Conservation (phyloP, 2,797 vertebrate genomes). For the Urosaurus nigricauda region DNA sequence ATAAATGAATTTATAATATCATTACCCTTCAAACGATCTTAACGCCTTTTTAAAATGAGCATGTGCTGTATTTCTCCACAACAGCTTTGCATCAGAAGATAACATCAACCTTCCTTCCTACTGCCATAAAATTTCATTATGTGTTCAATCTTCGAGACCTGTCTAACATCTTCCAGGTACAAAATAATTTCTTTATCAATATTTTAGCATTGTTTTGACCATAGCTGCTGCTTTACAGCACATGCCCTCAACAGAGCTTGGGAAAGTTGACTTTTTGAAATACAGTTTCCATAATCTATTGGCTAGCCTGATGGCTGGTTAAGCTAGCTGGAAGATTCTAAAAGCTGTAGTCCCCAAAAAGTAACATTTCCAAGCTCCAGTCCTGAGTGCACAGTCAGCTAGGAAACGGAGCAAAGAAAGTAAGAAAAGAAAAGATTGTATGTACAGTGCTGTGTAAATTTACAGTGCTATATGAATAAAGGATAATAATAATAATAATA, state of each 20-base stretch:
- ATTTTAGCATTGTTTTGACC: background rate
- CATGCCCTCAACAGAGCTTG: too few relatives aligned
- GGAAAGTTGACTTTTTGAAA: too few relatives aligned
- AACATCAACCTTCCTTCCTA: conserved; percentile 77
- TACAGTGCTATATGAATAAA: too few relatives aligned
- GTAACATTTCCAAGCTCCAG: too few relatives aligned
- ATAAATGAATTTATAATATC: background rate
- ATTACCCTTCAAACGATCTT: conserved; percentile 21
- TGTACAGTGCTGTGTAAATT: too few relatives aligned
- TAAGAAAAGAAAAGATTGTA: too few relatives aligned
- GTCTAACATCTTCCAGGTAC: conserved; percentile 85
- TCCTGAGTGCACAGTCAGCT: background rate
- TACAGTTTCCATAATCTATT: too few relatives aligned
- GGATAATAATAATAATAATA: too few relatives aligned
- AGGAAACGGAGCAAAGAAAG: background rate
- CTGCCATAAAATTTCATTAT: conserved; percentile 85
- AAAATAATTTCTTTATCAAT: background rate
- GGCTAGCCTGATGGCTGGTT: background rate
- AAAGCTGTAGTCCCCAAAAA: too few relatives aligned
- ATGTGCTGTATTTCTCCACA: conserved; percentile 16
- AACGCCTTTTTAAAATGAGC: background rate
- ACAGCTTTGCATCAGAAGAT: conserved; percentile 83
- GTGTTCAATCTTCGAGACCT: conserved; percentile 85
- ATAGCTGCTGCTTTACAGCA: too few relatives aligned
- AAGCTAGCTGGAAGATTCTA: too few relatives aligned